These are phyloP conservation scores for Aspidiotus destructor DNA, from an alignment of 2,888 invertebrate species.

Conservation along the genomic window DNA sequence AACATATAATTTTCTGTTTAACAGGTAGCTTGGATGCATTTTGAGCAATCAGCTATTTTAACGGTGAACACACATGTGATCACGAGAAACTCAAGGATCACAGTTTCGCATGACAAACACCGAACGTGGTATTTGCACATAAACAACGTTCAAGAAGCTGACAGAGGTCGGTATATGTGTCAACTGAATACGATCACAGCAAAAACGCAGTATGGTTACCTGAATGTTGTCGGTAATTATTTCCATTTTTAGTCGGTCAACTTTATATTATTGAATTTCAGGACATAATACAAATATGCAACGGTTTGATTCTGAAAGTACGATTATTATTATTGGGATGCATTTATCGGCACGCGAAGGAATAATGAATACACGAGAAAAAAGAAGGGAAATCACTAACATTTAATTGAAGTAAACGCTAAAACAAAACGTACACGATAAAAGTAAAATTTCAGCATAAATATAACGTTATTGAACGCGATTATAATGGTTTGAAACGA, in stretches of 20 bases:
- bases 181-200: conserved; percentile 88
- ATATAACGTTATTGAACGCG: too few relatives aligned
- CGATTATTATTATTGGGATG: too few relatives aligned
- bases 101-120: conserved; percentile 85
- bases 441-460: too few relatives aligned
- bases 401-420: too few relatives aligned
- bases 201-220: conserved; percentile 83
- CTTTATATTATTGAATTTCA: too few relatives aligned
- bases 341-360: too few relatives aligned
- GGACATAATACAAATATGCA: too few relatives aligned
- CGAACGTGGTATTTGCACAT: conserved; percentile 89
- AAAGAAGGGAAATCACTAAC: too few relatives aligned
- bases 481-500: too few relatives aligned
- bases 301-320: too few relatives aligned
- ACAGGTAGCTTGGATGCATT: conserved; percentile 94
- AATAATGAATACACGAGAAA: too few relatives aligned
- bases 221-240: conserved; percentile 79
- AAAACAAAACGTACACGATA: too few relatives aligned
- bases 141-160: conserved; percentile 81
- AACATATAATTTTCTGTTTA: conserved; percentile 37
- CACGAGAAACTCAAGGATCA: conserved; percentile 82
- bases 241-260: neutral
- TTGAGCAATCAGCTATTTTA: conserved; percentile 84
- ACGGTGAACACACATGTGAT: conserved; percentile 91
- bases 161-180: conserved; percentile 87